Conservation (phyloP, 2,797 vertebrate genomes). For the Morelia viridis region DNA sequence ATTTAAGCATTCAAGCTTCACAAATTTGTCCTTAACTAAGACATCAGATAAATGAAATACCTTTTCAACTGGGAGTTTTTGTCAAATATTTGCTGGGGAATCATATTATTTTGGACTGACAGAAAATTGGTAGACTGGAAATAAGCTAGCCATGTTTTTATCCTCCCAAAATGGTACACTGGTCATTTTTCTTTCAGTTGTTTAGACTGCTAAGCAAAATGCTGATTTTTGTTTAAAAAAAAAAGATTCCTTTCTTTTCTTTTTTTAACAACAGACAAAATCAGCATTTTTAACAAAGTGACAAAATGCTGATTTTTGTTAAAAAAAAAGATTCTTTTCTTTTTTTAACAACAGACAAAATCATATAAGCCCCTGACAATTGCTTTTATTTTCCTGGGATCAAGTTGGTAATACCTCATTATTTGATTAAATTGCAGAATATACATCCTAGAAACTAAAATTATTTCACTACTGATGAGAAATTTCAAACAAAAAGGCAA, state of each 20-base stretch:
- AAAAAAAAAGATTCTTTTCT: neutral
- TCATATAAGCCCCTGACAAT: neutral
- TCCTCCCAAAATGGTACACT: slow-evolving; percentile 1
- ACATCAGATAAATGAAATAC: neutral
- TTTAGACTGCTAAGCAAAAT: slow-evolving; percentile 1
- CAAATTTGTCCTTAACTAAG: slow-evolving; percentile 10
- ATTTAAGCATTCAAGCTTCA: slow-evolving; percentile 6
- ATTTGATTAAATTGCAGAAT: slow-evolving; percentile 43
- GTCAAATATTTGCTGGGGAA: slow-evolving; percentile 21
- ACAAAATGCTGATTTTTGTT: neutral
- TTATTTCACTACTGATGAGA: slow-evolving; percentile 9
- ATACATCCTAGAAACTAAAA: slow-evolving; percentile 3
- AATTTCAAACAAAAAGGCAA: slow-evolving; percentile 29
- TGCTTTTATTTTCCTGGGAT: neutral
- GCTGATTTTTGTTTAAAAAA: neutral
- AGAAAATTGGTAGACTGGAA: slow-evolving; percentile 26
- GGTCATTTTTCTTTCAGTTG: slow-evolving; percentile 16
- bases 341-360: neutral
- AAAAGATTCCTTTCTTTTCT: neutral
- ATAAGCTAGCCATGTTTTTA: slow-evolving; percentile 2
- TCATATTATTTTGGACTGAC: slow-evolving; percentile 2
- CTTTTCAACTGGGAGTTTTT: neutral
- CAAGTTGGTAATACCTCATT: slow-evolving; percentile 47
- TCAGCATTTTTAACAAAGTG: neutral
- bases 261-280: neutral